These are phyloP conservation scores for Hipparchia semele DNA, from an alignment of 2,888 invertebrate species.

Conservation along the genomic window DNA sequence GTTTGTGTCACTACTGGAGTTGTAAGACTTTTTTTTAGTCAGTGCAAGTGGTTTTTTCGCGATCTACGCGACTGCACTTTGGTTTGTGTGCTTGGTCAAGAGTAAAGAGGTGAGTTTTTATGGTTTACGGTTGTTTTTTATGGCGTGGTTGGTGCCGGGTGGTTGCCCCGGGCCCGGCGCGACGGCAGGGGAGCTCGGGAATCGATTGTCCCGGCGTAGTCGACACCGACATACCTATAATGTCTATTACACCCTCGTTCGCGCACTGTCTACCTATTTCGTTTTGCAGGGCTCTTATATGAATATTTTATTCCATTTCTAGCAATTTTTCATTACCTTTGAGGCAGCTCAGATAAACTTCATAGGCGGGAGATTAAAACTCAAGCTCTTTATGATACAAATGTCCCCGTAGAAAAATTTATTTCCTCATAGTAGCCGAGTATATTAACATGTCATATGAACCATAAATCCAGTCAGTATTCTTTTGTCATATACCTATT, in stretches of 20 bases:
- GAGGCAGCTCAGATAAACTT: not conserved
- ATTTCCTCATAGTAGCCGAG: too few species aligned
- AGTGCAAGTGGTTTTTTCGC: conserved; percentile 75
- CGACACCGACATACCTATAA: conserved; percentile 48
- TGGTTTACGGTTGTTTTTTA: conserved; percentile 45
- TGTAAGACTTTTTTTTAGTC: conserved; percentile 53
- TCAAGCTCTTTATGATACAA: too few species aligned
- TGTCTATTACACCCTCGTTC: conserved; percentile 62
- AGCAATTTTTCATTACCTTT: not conserved
- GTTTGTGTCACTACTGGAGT: conserved; percentile 60
- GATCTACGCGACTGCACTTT: conserved; percentile 73
- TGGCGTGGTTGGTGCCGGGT: conserved; percentile 51
- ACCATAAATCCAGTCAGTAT: too few species aligned
- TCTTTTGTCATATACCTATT: too few species aligned
- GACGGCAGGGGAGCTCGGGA: conserved; percentile 66
- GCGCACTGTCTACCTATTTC: conserved; percentile 52
- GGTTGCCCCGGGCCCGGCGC: conserved; percentile 51
- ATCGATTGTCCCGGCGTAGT: conserved; percentile 71
- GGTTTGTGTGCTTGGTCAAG: conserved; percentile 68
- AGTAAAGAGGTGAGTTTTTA: conserved; percentile 64
- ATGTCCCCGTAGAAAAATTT: too few species aligned
- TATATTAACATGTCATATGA: too few species aligned
- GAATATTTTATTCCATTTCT: not conserved
- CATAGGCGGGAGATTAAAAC: too few species aligned
- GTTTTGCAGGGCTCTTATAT: conserved; percentile 56